phyloP scores from a whole-genome alignment of 1,140 invertebrate species.

The Thrips palmi region DNA sequence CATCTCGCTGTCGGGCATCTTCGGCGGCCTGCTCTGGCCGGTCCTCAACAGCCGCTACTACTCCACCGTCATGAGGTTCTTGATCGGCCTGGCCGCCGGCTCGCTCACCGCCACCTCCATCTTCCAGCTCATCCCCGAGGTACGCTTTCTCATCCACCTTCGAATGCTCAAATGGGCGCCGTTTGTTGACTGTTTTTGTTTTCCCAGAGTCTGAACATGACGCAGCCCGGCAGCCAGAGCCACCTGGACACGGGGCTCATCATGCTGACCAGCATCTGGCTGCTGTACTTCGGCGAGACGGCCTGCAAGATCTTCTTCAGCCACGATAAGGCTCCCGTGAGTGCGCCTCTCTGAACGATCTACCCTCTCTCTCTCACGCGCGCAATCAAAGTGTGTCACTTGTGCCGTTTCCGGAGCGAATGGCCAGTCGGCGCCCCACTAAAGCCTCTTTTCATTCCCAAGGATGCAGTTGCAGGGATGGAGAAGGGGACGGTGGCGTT shows the following conservation, averaged over 20 bases:
- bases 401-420: too few species aligned
- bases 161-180: too few species aligned
- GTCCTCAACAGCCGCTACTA: constrained; percentile 35
- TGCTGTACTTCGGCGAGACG: constrained; percentile 14
- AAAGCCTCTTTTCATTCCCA: too few species aligned
- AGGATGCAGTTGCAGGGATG: too few species aligned
- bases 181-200: neutral
- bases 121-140: constrained; percentile 45
- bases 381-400: too few species aligned
- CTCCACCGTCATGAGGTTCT: constrained; percentile 32
- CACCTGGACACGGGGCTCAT: constrained; percentile 12
- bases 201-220: constrained; percentile 13
- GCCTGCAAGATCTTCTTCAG: constrained; percentile 14
- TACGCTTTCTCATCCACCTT: too few species aligned
- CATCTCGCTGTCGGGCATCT: constrained; percentile 39
- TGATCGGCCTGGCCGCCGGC: constrained; percentile 47
- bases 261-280: constrained; percentile 15
- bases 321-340: too few species aligned
- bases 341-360: too few species aligned
- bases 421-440: too few species aligned
- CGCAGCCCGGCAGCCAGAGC: constrained; percentile 7
- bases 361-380: too few species aligned
- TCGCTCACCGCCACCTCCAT: constrained; percentile 38
- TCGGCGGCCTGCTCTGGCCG: constrained; percentile 38
- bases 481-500: too few species aligned